Evolutionary conservation across 2,797 vertebrate species (phyloP), one percentile per base, ranked within the genome.

Genomic region (Novumbra hubbsi): DNA sequence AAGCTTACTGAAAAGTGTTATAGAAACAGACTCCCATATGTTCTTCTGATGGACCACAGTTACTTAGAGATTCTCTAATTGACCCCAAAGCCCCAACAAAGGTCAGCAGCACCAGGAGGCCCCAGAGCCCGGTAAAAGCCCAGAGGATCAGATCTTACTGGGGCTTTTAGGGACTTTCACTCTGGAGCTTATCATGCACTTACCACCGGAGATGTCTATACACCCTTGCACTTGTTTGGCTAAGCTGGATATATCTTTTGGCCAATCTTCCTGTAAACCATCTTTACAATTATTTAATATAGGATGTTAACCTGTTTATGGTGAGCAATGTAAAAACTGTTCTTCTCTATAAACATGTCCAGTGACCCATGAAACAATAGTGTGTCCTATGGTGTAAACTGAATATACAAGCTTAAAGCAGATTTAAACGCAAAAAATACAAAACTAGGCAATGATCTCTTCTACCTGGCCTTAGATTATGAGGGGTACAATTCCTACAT

Each of bases 61-160:
- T 75, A 65, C 28, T 34, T 7, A 52, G 57, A 68, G 21, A 38
- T 48, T 52, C 45, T 64, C n/a, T 72, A 80, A 77, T 69, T 75
- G 57, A 68, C 62, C 70, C 68, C 21, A 52, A 52, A 66, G 57
- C 27, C 30, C 60, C 34, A 30, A 62, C 14, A 50, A 19, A 38
- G 69, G 7, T 60, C 30, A 34, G 62, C 21, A 70, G 24, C 48
- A 19, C 5, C 21, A 28, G 14, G 17, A 66, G 28, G 19, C 1
- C 24, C 62, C 41, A 55, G 27, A 41, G 41, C 27, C 11, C 6
- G 41, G 17, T n/a, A 28, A 66, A 21, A 32, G 14, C 50, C 27
- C 17, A 34, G 11, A 34, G 50, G 50, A 55, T 28, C 4, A 49
- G 3, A 12, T 50, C 32, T 57, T 19, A 24, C 9, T 34, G 15